phyloP scores from a whole-genome alignment of 2,888 invertebrate genomes.

The Agrochola lota region DNA sequence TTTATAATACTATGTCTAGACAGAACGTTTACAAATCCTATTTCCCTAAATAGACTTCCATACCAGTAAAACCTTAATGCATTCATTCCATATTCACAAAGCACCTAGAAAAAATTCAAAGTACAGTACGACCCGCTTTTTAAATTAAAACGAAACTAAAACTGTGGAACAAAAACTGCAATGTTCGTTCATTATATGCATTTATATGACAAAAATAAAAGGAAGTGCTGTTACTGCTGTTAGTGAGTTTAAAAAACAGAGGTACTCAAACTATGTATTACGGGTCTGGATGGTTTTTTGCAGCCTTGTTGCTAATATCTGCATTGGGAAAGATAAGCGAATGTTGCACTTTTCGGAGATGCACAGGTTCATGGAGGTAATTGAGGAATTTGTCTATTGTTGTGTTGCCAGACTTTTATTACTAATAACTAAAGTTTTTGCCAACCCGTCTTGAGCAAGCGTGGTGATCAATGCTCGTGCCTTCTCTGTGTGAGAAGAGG shows the following conservation, averaged over 20 bases:
- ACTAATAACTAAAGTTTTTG: too few species aligned
- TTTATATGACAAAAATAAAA: constrained; percentile 34
- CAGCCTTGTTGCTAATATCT: background rate
- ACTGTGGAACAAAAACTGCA: constrained; percentile 45
- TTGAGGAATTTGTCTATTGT: background rate
- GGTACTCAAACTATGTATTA: constrained; percentile 10
- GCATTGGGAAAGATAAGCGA: background rate
- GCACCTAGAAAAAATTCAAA: constrained; percentile 12
- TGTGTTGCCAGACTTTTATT: too few species aligned
- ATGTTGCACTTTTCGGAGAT: background rate
- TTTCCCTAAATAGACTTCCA: constrained; percentile 2
- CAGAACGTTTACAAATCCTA: background rate
- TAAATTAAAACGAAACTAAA: constrained; percentile 45
- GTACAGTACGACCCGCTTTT: constrained; percentile 27
- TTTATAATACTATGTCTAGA: background rate
- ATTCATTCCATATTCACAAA: constrained; percentile 37
- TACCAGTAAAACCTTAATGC: constrained; percentile 6
- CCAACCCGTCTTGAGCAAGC: too few species aligned
- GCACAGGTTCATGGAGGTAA: background rate
- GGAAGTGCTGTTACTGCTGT: background rate
- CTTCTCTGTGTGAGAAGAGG: too few species aligned
- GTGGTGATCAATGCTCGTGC: too few species aligned
- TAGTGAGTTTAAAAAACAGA: constrained; percentile 14
- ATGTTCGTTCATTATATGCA: constrained; percentile 35
- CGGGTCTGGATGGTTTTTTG: background rate